phyloP scores from a whole-genome alignment of 1,140 invertebrate genomes.

The Pentalonia nigronervosa region DNA sequence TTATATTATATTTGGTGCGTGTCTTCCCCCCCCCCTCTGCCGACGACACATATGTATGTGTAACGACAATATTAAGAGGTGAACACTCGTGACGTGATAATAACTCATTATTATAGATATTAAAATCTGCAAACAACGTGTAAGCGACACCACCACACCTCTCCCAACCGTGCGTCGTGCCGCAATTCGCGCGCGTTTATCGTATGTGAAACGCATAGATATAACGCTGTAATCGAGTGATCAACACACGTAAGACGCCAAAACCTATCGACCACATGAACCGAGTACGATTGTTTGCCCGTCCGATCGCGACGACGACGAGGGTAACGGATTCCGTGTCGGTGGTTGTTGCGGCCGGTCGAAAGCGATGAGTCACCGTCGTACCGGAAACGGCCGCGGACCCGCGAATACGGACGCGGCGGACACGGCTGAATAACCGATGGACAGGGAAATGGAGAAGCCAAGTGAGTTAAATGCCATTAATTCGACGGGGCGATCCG shows the following conservation, averaged over 20 bases:
- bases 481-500: neutral
- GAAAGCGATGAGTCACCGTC: neutral
- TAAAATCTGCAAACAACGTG: neutral
- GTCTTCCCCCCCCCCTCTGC: neutral
- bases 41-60: neutral
- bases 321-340: neutral
- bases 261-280: neutral
- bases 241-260: neutral
- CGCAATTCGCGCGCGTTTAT: neutral
- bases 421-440: constrained; percentile 9
- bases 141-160: neutral
- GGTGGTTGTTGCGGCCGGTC: neutral
- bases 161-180: neutral
- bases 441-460: constrained; percentile 25
- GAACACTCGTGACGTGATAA: neutral
- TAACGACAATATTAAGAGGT: neutral
- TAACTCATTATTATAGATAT: neutral
- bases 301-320: neutral
- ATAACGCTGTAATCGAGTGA: neutral
- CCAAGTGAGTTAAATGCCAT: constrained; percentile 35
- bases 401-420: constrained; percentile 8
- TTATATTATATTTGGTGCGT: neutral
- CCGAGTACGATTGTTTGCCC: neutral
- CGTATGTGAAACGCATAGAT: neutral
- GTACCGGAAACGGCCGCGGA: neutral